These are phyloP conservation scores for Erebia epiphron DNA, from an alignment of 2,888 invertebrate species.

Conservation along the genomic window DNA sequence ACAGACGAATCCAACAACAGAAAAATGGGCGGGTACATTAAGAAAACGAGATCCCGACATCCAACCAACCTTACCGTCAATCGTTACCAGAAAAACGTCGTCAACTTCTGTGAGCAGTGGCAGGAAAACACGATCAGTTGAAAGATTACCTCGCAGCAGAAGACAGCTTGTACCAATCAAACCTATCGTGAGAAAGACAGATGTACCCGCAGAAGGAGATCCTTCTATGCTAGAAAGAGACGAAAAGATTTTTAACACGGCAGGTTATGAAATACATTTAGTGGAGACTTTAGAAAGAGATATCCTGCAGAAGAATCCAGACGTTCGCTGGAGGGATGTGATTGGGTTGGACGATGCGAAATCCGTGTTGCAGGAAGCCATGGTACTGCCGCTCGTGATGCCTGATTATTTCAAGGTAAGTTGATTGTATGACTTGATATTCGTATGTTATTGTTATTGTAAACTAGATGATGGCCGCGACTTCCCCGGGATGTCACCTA, in stretches of 20 bases:
- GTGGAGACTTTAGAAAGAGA: slow-evolving; percentile 93
- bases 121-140: slow-evolving; percentile 73
- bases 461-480: too few relatives aligned
- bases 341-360: slow-evolving; percentile 90
- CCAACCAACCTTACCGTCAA: slow-evolving; percentile 85
- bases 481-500: too few relatives aligned
- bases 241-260: slow-evolving; percentile 84
- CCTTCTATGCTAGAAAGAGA: slow-evolving; percentile 65
- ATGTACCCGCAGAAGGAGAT: slow-evolving; percentile 68
- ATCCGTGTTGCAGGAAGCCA: slow-evolving; percentile 91
- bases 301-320: slow-evolving; percentile 91
- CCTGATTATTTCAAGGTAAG: slow-evolving; percentile 93
- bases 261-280: slow-evolving; percentile 89
- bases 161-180: slow-evolving; percentile 67
- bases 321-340: slow-evolving; percentile 91
- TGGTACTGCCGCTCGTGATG: slow-evolving; percentile 93
- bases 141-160: slow-evolving; percentile 62
- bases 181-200: slow-evolving; percentile 59
- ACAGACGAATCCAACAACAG: slow-evolving; percentile 75
- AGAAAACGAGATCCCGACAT: slow-evolving; percentile 85
- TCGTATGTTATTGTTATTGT: too few relatives aligned
- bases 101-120: slow-evolving; percentile 76
- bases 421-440: neutral
- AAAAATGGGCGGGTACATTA: slow-evolving; percentile 87
- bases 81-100: slow-evolving; percentile 75